These are phyloP conservation scores for Ennomos erosarius DNA, from an alignment of 2,888 invertebrate genomes.

Conservation along the genomic window DNA sequence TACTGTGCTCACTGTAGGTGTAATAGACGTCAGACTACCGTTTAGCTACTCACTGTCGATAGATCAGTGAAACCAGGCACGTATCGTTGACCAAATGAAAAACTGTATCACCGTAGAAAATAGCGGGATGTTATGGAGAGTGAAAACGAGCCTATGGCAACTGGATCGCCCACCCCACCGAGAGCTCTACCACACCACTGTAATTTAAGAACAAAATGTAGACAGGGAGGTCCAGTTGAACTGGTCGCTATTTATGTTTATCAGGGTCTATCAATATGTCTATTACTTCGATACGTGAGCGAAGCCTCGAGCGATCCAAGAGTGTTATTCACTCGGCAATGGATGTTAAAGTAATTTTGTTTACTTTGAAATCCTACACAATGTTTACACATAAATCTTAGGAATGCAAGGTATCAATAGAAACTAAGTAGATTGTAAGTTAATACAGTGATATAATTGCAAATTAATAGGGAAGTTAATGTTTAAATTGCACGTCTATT, in stretches of 20 bases:
- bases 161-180: constrained; percentile 52
- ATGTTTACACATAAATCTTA: constrained; percentile 34
- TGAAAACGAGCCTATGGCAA: constrained; percentile 68
- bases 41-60: constrained; percentile 39
- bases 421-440: constrained; percentile 26
- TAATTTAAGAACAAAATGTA: constrained; percentile 16
- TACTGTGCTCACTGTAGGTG: background rate
- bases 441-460: constrained; percentile 27
- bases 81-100: constrained; percentile 65
- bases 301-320: constrained; percentile 57
- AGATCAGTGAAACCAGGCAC: constrained; percentile 69
- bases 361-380: constrained; percentile 57
- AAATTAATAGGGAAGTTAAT: constrained; percentile 37
- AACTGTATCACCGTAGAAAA: constrained; percentile 77
- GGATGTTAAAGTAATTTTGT: constrained; percentile 58
- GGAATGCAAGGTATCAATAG: constrained; percentile 31
- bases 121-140: constrained; percentile 77
- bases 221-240: constrained; percentile 38
- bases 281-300: constrained; percentile 62
- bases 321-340: constrained; percentile 58
- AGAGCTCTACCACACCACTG: constrained; percentile 46
- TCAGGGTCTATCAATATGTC: constrained; percentile 63
- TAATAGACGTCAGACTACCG: constrained; percentile 23
- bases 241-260: constrained; percentile 54
- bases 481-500: constrained; percentile 32